phyloP scores from a whole-genome alignment of 2,113 vertebrate genomes.

The Tyto alba region DNA sequence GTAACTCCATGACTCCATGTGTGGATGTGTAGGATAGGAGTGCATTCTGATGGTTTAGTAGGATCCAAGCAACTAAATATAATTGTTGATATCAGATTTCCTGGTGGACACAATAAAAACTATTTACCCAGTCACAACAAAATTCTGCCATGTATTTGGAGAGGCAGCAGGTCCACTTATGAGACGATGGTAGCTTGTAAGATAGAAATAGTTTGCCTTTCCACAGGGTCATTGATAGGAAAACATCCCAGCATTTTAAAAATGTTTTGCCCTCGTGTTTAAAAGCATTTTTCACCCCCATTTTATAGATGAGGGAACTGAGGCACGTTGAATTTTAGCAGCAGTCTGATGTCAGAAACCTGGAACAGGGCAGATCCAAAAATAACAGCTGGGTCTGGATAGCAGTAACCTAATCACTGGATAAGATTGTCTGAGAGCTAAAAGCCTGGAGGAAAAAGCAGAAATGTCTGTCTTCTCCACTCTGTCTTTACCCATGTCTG shows the following conservation, averaged over 20 bases:
- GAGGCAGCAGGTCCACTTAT: background rate
- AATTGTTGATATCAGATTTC: background rate
- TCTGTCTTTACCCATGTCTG: conserved; percentile 12
- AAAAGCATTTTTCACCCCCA: background rate
- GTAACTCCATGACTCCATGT: background rate
- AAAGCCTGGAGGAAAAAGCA: conserved; percentile 8
- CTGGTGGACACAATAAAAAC: background rate
- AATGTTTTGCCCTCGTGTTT: background rate
- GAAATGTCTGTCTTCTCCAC: background rate
- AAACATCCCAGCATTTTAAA: background rate
- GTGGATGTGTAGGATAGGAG: accelerated
- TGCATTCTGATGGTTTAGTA: background rate
- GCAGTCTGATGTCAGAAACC: background rate
- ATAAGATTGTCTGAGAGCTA: background rate
- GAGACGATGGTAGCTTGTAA: background rate
- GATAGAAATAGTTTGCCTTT: background rate
- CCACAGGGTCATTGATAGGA: background rate
- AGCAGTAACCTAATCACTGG: background rate
- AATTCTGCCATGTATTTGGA: background rate
- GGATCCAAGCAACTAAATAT: background rate
- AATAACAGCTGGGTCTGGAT: background rate
- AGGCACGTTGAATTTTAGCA: background rate
- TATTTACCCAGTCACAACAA: background rate
- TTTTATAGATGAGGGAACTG: background rate
- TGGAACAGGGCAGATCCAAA: background rate